These are phyloP conservation scores for Conus betulinus DNA, from an alignment of 1,140 invertebrate species.

Conservation along the genomic window DNA sequence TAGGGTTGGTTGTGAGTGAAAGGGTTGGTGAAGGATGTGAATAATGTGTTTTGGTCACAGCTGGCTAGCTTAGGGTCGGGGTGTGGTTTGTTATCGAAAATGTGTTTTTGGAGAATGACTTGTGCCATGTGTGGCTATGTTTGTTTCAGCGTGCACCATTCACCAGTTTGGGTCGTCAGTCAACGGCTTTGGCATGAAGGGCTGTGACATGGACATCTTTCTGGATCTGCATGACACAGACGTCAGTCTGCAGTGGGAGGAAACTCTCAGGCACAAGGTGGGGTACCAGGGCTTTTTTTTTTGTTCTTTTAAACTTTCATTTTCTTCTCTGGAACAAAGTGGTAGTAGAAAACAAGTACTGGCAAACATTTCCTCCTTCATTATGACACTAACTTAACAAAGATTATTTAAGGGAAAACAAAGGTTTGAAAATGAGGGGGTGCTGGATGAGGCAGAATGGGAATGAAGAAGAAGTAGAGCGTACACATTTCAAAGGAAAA, in stretches of 20 bases:
- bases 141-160: slow-evolving; percentile 61
- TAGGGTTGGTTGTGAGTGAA: no score
- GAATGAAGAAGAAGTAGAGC: no score
- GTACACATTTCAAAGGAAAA: no score
- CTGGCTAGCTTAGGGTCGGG: no score
- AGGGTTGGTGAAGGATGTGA: no score
- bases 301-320: background rate
- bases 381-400: background rate
- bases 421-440: background rate
- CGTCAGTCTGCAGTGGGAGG: slow-evolving; percentile 13
- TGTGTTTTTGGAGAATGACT: no score
- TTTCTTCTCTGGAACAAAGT: background rate
- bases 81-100: no score
- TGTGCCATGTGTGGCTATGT: background rate
- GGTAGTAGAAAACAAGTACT: background rate
- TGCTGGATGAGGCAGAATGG: no score
- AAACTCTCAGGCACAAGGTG: slow-evolving; percentile 28
- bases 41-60: no score
- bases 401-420: background rate
- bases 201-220: slow-evolving; percentile 72
- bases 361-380: background rate
- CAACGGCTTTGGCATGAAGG: slow-evolving; percentile 70
- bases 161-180: slow-evolving; percentile 73
- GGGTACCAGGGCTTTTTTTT: background rate
- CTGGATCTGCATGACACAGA: slow-evolving; percentile 55